These are phyloP conservation scores for Enteromius thamalakanensis DNA, from an alignment of 2,797 vertebrate genomes.

Conservation along the genomic window DNA sequence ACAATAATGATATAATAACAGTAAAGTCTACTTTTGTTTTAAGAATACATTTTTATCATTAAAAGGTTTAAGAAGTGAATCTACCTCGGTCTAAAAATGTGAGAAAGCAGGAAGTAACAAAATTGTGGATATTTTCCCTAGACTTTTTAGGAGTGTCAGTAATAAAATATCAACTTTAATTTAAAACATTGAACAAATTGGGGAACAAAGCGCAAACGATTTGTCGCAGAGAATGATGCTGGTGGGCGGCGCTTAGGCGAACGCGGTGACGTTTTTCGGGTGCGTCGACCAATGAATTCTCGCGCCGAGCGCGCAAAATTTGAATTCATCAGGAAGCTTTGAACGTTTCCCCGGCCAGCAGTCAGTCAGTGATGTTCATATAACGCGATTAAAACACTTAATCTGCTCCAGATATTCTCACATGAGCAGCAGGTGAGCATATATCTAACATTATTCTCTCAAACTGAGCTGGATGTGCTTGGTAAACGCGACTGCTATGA, in stretches of 20 bases:
- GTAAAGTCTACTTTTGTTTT: neutral
- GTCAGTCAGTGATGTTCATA: conserved; percentile 37
- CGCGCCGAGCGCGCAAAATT: conserved; percentile 76
- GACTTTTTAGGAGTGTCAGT: neutral
- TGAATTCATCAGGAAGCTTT: conserved; percentile 77
- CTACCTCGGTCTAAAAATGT: neutral
- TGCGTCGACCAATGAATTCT: conserved; percentile 40
- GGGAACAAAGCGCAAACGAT: neutral
- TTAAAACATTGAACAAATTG: neutral
- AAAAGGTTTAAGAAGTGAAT: neutral
- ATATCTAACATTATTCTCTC: neutral
- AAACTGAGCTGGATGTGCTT: neutral
- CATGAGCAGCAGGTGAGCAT: conserved; percentile 48
- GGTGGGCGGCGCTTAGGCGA: neutral
- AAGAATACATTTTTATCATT: neutral
- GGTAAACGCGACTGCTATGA: neutral
- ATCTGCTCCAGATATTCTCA: neutral
- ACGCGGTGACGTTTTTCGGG: neutral
- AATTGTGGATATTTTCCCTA: neutral
- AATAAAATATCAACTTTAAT: neutral
- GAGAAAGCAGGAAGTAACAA: neutral
- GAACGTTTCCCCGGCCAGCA: neutral
- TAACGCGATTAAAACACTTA: neutral
- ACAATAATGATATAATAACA: neutral
- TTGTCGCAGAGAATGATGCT: neutral